phyloP scores from a whole-genome alignment of 2,888 invertebrate genomes.

The Cistogaster globosa region DNA sequence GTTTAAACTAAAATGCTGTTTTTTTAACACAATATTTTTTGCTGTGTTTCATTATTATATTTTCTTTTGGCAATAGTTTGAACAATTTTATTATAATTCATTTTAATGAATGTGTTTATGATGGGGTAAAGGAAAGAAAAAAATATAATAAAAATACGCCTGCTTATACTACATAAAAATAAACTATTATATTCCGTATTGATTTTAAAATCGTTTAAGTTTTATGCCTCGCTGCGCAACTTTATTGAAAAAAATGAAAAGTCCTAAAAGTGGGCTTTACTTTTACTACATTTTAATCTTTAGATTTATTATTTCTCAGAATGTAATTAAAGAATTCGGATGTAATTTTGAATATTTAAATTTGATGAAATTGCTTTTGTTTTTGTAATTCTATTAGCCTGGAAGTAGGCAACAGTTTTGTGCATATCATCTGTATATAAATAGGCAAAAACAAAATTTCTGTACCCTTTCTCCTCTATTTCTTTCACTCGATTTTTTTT shows the following conservation, averaged over 20 bases:
- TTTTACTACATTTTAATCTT: not conserved
- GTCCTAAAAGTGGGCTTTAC: not conserved
- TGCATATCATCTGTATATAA: too few relatives aligned
- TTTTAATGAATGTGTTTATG: constrained; percentile 53
- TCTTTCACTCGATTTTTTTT: too few relatives aligned
- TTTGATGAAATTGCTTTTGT: too few relatives aligned
- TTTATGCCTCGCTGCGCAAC: constrained; percentile 31
- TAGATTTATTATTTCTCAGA: too few relatives aligned
- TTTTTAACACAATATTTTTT: constrained; percentile 3
- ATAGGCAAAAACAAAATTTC: too few relatives aligned
- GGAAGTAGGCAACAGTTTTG: too few relatives aligned
- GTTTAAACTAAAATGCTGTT: constrained; percentile 24
- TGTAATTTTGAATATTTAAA: too few relatives aligned
- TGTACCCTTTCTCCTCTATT: too few relatives aligned
- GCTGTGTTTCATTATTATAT: too few relatives aligned
- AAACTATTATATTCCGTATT: constrained; percentile 26
- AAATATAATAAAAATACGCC: constrained; percentile 15
- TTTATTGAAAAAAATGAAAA: constrained; percentile 1
- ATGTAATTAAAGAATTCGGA: too few relatives aligned
- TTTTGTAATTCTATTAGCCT: too few relatives aligned
- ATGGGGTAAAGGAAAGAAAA: constrained; percentile 10
- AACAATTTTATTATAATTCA: constrained; percentile 54
- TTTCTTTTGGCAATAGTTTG: constrained; percentile 45
- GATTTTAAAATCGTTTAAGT: constrained; percentile 21
- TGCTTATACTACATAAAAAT: constrained; percentile 13